phyloP scores from a whole-genome alignment of 2,113 vertebrate species.

The Apistogramma diplotaenia region DNA sequence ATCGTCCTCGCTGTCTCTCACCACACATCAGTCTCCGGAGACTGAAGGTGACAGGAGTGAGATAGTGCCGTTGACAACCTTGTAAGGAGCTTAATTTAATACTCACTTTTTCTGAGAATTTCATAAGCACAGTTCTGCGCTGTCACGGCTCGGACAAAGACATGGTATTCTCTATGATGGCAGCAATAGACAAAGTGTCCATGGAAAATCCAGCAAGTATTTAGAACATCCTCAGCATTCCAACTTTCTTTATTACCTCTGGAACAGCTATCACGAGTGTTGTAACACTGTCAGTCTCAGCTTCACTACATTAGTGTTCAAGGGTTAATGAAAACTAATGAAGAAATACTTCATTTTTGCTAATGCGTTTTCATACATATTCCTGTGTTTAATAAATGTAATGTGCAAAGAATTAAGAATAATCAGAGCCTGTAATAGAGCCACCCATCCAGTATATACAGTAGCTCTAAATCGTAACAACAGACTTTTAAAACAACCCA shows the following conservation, averaged over 20 bases:
- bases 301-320: too few species aligned
- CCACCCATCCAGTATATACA: too few species aligned
- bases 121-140: not conserved
- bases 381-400: too few species aligned
- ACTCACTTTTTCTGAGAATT: slow-evolving; percentile 16
- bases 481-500: too few species aligned
- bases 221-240: not conserved
- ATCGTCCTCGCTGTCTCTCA: slow-evolving; percentile 26
- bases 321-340: not conserved
- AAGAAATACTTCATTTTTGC: not conserved
- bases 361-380: too few species aligned
- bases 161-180: not conserved
- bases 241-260: not conserved
- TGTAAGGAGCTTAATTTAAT: slow-evolving; percentile 31
- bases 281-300: too few species aligned
- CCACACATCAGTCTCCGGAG: slow-evolving; percentile 27
- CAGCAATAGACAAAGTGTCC: not conserved
- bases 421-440: too few species aligned
- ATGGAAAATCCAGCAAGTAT: not conserved
- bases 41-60: slow-evolving; percentile 46
- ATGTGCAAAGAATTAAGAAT: too few species aligned
- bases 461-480: too few species aligned
- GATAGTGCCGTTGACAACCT: slow-evolving; percentile 9
- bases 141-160: slow-evolving; percentile 14
- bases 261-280: too few species aligned